phyloP scores from a whole-genome alignment of 2,888 invertebrate species.

The Uloborus plumipes region DNA sequence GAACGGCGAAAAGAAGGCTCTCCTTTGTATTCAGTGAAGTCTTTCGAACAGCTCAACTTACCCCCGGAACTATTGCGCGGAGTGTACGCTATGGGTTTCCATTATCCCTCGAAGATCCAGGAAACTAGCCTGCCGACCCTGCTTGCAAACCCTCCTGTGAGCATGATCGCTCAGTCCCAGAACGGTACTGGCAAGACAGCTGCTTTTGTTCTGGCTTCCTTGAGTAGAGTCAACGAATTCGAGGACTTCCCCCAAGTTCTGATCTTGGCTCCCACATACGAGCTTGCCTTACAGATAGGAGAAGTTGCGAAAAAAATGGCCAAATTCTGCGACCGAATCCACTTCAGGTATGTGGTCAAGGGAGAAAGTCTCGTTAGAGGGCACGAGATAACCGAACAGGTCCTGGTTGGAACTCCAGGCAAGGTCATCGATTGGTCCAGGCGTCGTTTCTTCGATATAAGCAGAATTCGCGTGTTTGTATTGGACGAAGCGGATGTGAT shows the following conservation, averaged over 20 bases:
- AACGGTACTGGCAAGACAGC: constrained; percentile 99
- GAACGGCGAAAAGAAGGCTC: constrained; percentile 92
- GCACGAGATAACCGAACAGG: constrained; percentile 83
- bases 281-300: constrained; percentile 96
- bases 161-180: constrained; percentile 99
- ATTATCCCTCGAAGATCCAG: constrained; percentile 97
- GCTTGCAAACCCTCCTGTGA: constrained; percentile 93
- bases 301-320: constrained; percentile 97
- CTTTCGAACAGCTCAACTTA: constrained; percentile 74
- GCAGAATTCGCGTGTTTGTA: constrained; percentile 88
- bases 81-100: constrained; percentile 95
- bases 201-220: constrained; percentile 96
- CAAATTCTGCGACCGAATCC: constrained; percentile 89
- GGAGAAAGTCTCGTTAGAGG: constrained; percentile 78
- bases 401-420: constrained; percentile 97
- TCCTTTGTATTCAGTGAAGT: constrained; percentile 89
- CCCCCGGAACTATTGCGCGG: constrained; percentile 88
- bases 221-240: constrained; percentile 87
- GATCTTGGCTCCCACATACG: constrained; percentile 97
- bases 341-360: constrained; percentile 90
- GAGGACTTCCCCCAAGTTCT: constrained; percentile 89
- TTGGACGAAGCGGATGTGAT: constrained; percentile 99
- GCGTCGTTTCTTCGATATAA: constrained; percentile 87
- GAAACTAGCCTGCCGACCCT: constrained; percentile 96
- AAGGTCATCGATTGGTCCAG: constrained; percentile 95